These are phyloP conservation scores for Eulemur rubriventer DNA, from an alignment of 2,797 vertebrate species.

Conservation along the genomic window DNA sequence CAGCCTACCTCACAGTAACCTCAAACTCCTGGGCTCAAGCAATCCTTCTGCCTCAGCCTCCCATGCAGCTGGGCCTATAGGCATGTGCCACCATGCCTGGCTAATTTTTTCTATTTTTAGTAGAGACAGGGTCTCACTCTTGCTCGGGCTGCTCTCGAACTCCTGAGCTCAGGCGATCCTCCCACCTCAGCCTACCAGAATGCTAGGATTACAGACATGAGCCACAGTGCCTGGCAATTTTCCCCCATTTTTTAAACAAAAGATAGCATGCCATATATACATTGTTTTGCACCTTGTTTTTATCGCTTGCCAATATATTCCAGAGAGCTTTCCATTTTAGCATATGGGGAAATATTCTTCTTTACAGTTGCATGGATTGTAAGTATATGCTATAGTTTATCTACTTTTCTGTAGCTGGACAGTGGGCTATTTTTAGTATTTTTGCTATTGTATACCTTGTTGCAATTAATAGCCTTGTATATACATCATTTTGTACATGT, in stretches of 20 bases:
- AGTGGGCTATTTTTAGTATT: neutral
- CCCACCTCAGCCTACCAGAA: no score
- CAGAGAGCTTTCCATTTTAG: neutral
- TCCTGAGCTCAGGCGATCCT: no score
- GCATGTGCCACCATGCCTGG: no score
- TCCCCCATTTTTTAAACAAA: neutral
- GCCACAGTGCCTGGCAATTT: neutral
- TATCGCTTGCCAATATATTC: neutral
- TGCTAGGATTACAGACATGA: no score
- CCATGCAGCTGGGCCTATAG: no score
- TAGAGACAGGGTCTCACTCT: no score
- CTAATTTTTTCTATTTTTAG: no score
- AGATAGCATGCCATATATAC: neutral
- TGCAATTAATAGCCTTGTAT: neutral
- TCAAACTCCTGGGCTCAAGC: no score
- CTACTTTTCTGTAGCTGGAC: constrained; percentile 5
- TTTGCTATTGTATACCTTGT: neutral
- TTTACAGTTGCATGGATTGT: neutral
- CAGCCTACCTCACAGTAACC: no score
- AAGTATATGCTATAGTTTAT: neutral
- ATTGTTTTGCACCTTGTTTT: neutral
- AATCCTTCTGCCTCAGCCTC: no score
- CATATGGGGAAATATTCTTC: neutral
- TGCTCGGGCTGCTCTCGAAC: no score
- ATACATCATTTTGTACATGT: neutral